Percentiles rank a stretch among this genome's conserved stretches.
Evolutionary conservation across 2,113 vertebrate species (phyloP).

Genomic region (Chitala chitala): DNA sequence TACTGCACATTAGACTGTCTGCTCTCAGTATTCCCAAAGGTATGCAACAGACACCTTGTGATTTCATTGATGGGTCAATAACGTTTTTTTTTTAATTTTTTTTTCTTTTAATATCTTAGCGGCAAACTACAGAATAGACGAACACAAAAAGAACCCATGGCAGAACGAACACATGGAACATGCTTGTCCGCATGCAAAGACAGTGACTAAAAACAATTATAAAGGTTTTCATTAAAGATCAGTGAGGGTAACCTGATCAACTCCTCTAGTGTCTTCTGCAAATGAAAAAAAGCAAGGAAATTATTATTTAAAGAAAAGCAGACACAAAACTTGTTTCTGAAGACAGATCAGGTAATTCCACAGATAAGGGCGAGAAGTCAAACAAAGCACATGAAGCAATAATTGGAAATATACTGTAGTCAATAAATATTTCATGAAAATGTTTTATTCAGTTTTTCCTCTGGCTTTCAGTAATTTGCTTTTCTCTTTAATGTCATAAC

Average conservation of each 20-base stretch:
- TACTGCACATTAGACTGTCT: not conserved
- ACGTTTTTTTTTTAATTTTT: not conserved
- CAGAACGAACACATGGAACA: not conserved
- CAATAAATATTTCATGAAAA: conserved; percentile 49
- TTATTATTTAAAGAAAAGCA: conserved; percentile 20
- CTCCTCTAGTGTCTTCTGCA: conserved; percentile 82
- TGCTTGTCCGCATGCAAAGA: conserved; percentile 4
- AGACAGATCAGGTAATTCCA: not conserved
- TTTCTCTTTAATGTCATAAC: conserved; percentile 34
- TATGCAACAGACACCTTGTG: not conserved
- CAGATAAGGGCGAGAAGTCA: not conserved
- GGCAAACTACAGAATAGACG: not conserved
- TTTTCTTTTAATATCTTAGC: not conserved
- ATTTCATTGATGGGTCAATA: conserved; percentile 2
- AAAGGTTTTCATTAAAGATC: conserved; percentile 18
- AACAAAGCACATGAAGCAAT: not conserved
- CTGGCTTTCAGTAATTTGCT: not conserved
- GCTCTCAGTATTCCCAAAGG: not conserved
- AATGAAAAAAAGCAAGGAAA: conserved; percentile 52
- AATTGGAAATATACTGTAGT: conserved; percentile 25
- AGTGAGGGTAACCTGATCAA: conserved; percentile 76
- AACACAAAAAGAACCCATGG: not conserved
- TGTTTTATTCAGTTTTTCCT: not conserved
- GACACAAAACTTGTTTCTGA: not conserved
- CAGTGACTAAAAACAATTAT: conserved; percentile 7